Evolutionary conservation across 2,888 invertebrate species (phyloP), one percentile per base, ranked within the genome.

Genomic region (Drosophila fungiperda): DNA sequence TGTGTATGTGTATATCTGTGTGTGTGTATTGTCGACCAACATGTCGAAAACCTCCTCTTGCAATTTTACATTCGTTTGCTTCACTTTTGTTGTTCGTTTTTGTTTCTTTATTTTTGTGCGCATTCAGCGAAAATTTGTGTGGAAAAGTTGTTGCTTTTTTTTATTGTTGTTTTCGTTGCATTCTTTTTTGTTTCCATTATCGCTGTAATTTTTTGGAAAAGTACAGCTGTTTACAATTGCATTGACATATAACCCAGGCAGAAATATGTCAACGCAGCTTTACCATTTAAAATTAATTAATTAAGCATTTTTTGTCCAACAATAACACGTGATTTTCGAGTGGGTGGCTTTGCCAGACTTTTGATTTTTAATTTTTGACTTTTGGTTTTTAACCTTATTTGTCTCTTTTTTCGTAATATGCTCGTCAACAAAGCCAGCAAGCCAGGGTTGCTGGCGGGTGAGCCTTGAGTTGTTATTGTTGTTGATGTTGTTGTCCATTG

Each of bases 201-300:
- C 29, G 60, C 36, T 87, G 88, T 86, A 84, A 86, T 81, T 52
- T 76, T 87, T 72, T 2, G 61, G 67, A 73, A 78, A 87, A 86
- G 73, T 86, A 86, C 85, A 86, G 80, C 80, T 86, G 85, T 86
- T 87, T 82, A 86, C 89, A 86, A 78, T 82, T 84, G 80, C 88
- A 86, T 80, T 80, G 80, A 82, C 87, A 87, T 64, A 87, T 60
- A 87, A 73, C 87, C 58, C 33, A 29, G 54, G n/a, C 8, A 26
- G 40, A 38, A 64, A 74, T 76, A 65, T 74, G 88, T 67, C 71
- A 74, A 84, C 71, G 62, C 61, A 72, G 66, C 76, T 26, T 40
- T 60, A 48, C 40, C 33, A 38, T 66, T 67, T 69, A 42, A 54
- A 54, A 58, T 76, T 73, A 84, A 84, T 89, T 85, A 89, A 82